These are phyloP conservation scores for Thumatha senex DNA, from an alignment of 2,888 invertebrate genomes.

Conservation along the genomic window DNA sequence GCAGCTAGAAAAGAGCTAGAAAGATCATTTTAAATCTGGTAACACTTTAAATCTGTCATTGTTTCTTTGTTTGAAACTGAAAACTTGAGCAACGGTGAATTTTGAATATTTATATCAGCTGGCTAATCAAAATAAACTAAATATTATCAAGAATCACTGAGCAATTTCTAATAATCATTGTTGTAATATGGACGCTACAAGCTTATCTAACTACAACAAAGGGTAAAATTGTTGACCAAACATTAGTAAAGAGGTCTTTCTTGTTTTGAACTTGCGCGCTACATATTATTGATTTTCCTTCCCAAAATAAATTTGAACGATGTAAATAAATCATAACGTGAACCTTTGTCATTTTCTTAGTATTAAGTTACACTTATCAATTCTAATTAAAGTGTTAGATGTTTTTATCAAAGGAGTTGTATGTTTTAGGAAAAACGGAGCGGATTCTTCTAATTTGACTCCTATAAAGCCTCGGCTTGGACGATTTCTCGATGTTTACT, in stretches of 20 bases:
- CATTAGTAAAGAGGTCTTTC: constrained; percentile 15
- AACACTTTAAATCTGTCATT: too few species aligned
- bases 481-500: constrained; percentile 73
- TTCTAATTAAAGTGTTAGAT: constrained; percentile 19
- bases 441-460: constrained; percentile 53
- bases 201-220: constrained; percentile 40
- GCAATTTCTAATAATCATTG: not conserved
- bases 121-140: too few species aligned
- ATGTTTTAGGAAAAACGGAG: constrained; percentile 46
- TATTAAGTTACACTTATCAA: constrained; percentile 35
- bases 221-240: constrained; percentile 48
- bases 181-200: constrained; percentile 49
- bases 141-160: too few species aligned
- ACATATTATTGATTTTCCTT: constrained; percentile 78
- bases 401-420: constrained; percentile 31
- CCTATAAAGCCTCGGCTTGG: constrained; percentile 71
- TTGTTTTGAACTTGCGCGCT: constrained; percentile 78
- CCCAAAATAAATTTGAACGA: constrained; percentile 74
- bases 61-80: constrained; percentile 39
- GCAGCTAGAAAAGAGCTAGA: too few species aligned
- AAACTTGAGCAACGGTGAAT: constrained; percentile 43
- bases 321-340: constrained; percentile 81
- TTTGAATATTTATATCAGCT: constrained; percentile 20
- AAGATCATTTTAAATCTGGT: too few species aligned
- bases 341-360: constrained; percentile 54